phyloP scores from a whole-genome alignment of 2,888 invertebrate species.

The Cyclophora albipunctata region DNA sequence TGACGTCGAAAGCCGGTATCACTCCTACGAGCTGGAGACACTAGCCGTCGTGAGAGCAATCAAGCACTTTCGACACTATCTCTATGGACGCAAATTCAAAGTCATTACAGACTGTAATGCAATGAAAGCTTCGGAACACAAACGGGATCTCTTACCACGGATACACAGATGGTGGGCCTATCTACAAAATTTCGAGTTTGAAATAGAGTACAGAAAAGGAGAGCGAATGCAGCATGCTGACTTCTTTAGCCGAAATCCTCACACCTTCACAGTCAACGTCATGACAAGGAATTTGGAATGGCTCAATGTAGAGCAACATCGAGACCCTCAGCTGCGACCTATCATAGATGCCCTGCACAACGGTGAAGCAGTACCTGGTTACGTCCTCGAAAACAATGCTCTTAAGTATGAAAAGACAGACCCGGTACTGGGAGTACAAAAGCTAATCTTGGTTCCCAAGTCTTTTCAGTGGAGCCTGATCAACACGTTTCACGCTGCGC shows the following conservation, averaged over 20 bases:
- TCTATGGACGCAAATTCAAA: slow-evolving; percentile 14
- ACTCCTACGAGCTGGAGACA: slow-evolving; percentile 23
- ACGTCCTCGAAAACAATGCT: too few relatives aligned
- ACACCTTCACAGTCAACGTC: too few relatives aligned
- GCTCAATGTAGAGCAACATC: too few relatives aligned
- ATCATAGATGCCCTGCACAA: too few relatives aligned
- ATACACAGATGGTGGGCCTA: slow-evolving; percentile 20
- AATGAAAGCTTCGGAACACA: slow-evolving; percentile 8
- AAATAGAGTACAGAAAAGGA: neutral
- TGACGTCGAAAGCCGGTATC: slow-evolving; percentile 14
- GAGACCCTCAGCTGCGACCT: too few relatives aligned
- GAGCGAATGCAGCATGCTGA: slow-evolving; percentile 2
- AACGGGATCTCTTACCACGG: slow-evolving; percentile 15
- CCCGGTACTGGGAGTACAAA: too few relatives aligned
- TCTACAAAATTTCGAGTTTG: neutral
- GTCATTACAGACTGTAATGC: slow-evolving; percentile 22
- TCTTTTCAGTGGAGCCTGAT: too few relatives aligned
- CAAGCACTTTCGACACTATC: slow-evolving; percentile 19
- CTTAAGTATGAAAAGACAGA: too few relatives aligned
- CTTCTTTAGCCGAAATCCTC: too few relatives aligned
- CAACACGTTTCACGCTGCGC: neutral
- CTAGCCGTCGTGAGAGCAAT: slow-evolving; percentile 20
- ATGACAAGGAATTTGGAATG: too few relatives aligned
- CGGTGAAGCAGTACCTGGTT: too few relatives aligned
- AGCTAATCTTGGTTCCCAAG: too few relatives aligned